Evolutionary conservation across 2,888 invertebrate species (phyloP).

Genomic region (Acronicta alni): DNA sequence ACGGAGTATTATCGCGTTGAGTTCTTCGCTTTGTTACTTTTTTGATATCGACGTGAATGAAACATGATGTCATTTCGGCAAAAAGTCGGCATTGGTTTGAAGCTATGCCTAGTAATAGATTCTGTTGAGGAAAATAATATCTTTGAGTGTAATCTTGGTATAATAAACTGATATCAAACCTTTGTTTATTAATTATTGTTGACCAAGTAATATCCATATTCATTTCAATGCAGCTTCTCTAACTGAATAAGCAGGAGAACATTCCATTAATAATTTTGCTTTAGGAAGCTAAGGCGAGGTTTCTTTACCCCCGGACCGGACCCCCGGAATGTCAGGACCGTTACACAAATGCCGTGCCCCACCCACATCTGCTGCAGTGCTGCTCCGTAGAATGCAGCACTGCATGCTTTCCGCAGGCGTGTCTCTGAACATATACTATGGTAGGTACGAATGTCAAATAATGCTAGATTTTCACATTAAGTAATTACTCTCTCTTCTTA

Average conservation of each 20-base stretch:
- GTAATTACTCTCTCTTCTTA: no score
- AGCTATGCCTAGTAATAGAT: conserved; percentile 19
- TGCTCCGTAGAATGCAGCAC: conserved; percentile 58
- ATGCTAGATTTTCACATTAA: conserved; percentile 26
- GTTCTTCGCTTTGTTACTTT: conserved; percentile 61
- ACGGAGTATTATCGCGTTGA: conserved; percentile 66
- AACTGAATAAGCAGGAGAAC: conserved; percentile 4
- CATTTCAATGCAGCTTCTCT: neutral
- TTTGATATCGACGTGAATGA: conserved; percentile 57
- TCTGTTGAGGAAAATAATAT: conserved; percentile 9
- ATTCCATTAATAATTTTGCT: conserved; percentile 26
- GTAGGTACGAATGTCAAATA: conserved; percentile 53
- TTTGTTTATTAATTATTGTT: neutral
- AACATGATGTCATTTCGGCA: conserved; percentile 59
- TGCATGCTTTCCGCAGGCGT: conserved; percentile 62
- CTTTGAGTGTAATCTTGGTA: neutral
- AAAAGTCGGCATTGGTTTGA: conserved; percentile 47
- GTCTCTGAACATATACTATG: conserved; percentile 63
- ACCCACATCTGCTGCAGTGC: conserved; percentile 65
- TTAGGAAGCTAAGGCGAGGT: conserved; percentile 39
- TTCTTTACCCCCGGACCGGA: conserved; percentile 57
- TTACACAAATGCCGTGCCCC: conserved; percentile 64
- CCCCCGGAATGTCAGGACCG: conserved; percentile 58
- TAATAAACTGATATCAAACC: neutral
- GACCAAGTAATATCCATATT: neutral